Base-by-base conservation (phyloP, 2,888 invertebrate genomes). In the Eristalis pertinax region DNA sequence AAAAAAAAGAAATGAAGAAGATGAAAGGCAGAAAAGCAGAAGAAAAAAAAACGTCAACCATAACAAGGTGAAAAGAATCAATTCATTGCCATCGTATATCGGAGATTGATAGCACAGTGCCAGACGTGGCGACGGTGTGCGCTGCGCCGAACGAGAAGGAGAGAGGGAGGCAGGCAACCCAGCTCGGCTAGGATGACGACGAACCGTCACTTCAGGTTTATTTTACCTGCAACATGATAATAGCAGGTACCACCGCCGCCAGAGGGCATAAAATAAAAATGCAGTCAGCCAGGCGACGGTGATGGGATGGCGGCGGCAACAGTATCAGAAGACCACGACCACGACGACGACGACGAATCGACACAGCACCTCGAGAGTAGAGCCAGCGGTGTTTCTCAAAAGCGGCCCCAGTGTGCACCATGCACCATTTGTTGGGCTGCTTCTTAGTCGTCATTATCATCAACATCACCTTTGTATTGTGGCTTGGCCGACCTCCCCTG, bases 61-160 rank as follows among this genome's bases (percentile, higher is more conserved):
- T 82, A 86, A 86, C 75, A 86, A 86, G 78, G 82, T 86, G 82
- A 86, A 86, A 86, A 82, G 67, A 83, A 75, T 72, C 82, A 83
- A 83, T 82, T 86, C 78, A 86, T 83, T 75, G 82, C 69, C 69
- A 78, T 81, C 64, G 35, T 38, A 62, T 72, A 74, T 74, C 74
- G 43, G 62, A 67, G 82, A 87, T 87, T 87, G 75, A 87, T 76
- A 83, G 65, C 22, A 56, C 75, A 63, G 67, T 62, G 79, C 83
- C 75, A 87, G 86, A 87, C 86, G 83, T 79, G 83, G 83, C 83
- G 86, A 83, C 86, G 83, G 72, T 79, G 41, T 24, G 63, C 22
- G 11, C 74, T 38, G 38, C 38, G 22, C 63, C 10, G 58, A 26
- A n/a, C 35, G 29, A 64, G 69, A 10, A 0, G 35, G 29, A 22